These are phyloP conservation scores for Channa maculata DNA, from an alignment of 2,113 vertebrate genomes.

Conservation along the genomic window DNA sequence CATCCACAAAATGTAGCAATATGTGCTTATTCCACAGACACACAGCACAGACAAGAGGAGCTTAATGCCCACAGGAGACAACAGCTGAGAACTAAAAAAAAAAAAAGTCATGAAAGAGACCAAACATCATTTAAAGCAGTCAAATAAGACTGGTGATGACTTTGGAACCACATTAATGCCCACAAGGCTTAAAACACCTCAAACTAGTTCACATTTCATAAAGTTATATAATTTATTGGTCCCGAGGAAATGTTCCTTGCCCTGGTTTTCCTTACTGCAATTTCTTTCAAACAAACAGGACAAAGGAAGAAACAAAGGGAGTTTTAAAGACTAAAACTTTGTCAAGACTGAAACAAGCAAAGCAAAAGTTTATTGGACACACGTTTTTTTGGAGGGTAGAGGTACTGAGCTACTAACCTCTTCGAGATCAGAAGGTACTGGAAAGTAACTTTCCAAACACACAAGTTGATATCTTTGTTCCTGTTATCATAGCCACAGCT, in stretches of 20 bases:
- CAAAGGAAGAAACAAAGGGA: not conserved
- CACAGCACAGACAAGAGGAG: not conserved
- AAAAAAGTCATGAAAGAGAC: too few species aligned
- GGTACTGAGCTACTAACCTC: too few species aligned
- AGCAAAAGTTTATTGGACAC: not conserved
- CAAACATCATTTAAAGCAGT: too few species aligned
- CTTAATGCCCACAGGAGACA: not conserved
- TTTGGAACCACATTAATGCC: not conserved
- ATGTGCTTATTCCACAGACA: not conserved
- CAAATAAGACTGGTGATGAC: not conserved
- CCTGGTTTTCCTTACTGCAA: conserved; percentile 1
- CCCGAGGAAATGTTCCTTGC: not conserved
- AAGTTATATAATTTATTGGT: not conserved
- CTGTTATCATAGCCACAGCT: conserved; percentile 20
- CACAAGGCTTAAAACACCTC: not conserved
- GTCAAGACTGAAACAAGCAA: not conserved
- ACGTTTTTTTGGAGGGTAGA: too few species aligned
- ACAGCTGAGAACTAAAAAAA: too few species aligned
- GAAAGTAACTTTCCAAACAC: conserved; percentile 23
- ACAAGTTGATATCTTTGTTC: not conserved
- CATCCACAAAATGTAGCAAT: too few species aligned
- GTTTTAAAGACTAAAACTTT: not conserved
- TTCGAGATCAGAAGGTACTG: not conserved
- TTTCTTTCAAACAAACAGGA: not conserved
- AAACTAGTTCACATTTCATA: not conserved